Base-by-base conservation (phyloP, 2,888 invertebrate species). In the Melanostoma scalare region DNA sequence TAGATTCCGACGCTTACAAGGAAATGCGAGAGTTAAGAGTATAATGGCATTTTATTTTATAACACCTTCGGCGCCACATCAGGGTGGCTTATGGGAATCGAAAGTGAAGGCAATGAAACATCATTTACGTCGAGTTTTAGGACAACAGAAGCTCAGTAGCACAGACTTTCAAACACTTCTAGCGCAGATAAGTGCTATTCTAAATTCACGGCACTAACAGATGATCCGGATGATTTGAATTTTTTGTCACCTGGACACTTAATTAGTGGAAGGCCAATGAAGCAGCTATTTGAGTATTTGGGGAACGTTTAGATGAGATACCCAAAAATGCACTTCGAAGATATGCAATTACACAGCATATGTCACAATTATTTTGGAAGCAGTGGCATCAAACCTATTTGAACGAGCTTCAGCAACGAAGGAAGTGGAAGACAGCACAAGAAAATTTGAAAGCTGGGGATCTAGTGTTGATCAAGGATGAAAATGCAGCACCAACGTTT, bases 71-170 rank as follows among this genome's bases (percentile, higher is more conserved):
- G 42, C 44, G 33, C 60, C 44, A 1, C 44, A 44, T n/a, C 44
- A 9, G 31, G 60, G 60, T 3, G 31, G 42, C 4, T n/a, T 42
- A 3, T 58, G 58, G 58, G 31, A 58, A 42, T 40, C 31, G 5
- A 31, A 31, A 4, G 44, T 60, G 6, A 60, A 60, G 33, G 42
- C 60, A 5, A 60, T 44, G 44, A 44, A 60, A 38, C 10, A 46
- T 9, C 60, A 46, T 10, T 4, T 60, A 3, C 8, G 10, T 4
- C 31, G 44, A 6, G 4, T 44, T 3, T 10, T 46, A 2, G 35
- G 60, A 1, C 31, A 2, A 3, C 10, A 60, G 3, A 42, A 44
- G 5, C 10, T 44, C 2, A 60, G 31, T 10, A 44, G 30, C 33
- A 44, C n/a, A 3, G 44, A 30, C 2, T 60, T 44, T 9, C 3